Conservation (phyloP, 2,797 vertebrate genomes). For the Enteromius unitaeniatus region DNA sequence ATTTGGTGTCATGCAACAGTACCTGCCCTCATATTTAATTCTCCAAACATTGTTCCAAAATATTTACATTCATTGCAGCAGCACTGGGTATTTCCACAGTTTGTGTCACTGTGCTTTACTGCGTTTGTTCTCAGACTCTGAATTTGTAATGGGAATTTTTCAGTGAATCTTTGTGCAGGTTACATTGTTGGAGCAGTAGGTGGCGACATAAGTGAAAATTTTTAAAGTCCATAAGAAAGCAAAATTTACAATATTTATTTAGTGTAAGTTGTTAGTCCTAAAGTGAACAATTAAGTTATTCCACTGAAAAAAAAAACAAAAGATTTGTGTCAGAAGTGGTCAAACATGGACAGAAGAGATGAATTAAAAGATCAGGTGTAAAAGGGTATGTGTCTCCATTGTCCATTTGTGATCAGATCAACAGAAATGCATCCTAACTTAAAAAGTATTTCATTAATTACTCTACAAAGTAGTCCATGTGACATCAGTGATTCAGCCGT, state of each 20-base stretch:
- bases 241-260: not conserved
- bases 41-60: not conserved
- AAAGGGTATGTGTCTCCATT: too few relatives aligned
- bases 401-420: not conserved
- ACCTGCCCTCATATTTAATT: not conserved
- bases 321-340: too few relatives aligned
- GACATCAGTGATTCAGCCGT: too few relatives aligned
- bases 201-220: not conserved
- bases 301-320: too few relatives aligned
- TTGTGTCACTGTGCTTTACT: not conserved
- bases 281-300: not conserved
- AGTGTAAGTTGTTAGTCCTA: not conserved
- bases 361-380: not conserved
- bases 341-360: too few relatives aligned
- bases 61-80: not conserved
- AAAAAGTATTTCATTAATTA: too few relatives aligned
- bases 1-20: not conserved
- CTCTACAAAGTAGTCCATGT: too few relatives aligned
- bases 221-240: not conserved
- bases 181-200: not conserved
- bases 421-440: not conserved
- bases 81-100: not conserved
- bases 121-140: not conserved
- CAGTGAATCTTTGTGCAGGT: not conserved
- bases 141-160: not conserved